phyloP scores from a whole-genome alignment of 2,797 vertebrate genomes.

The Xiphorhynchus erythropygius region DNA sequence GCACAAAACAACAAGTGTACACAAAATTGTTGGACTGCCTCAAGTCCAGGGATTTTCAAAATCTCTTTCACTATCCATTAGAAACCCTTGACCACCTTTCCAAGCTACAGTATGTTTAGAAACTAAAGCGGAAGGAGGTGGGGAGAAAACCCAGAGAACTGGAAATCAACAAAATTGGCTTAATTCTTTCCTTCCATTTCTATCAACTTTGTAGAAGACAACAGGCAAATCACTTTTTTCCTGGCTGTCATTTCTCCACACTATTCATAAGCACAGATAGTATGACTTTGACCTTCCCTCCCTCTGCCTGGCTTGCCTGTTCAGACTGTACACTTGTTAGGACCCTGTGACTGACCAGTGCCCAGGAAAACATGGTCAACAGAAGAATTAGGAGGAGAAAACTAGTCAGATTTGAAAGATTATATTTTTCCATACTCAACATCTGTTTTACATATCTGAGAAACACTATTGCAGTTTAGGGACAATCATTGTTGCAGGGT shows the following conservation, averaged over 20 bases:
- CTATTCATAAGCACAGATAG: background rate
- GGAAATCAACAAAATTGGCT: background rate
- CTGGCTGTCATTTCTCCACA: background rate
- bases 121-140: background rate
- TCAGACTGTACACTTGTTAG: background rate
- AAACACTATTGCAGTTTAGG: background rate
- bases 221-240: background rate
- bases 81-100: background rate
- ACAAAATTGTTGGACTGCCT: background rate
- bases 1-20: background rate
- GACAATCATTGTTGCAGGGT: background rate
- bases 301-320: background rate
- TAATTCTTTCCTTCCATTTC: background rate
- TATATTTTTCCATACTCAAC: background rate
- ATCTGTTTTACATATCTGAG: background rate
- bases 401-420: background rate
- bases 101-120: background rate
- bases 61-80: background rate
- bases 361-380: background rate
- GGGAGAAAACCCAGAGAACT: background rate
- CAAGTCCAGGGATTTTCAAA: background rate
- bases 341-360: background rate
- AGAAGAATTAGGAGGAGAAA: background rate
- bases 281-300: background rate
- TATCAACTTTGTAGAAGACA: background rate